phyloP scores from a whole-genome alignment of 2,113 vertebrate species.

The Brienomyrus brachyistius region DNA sequence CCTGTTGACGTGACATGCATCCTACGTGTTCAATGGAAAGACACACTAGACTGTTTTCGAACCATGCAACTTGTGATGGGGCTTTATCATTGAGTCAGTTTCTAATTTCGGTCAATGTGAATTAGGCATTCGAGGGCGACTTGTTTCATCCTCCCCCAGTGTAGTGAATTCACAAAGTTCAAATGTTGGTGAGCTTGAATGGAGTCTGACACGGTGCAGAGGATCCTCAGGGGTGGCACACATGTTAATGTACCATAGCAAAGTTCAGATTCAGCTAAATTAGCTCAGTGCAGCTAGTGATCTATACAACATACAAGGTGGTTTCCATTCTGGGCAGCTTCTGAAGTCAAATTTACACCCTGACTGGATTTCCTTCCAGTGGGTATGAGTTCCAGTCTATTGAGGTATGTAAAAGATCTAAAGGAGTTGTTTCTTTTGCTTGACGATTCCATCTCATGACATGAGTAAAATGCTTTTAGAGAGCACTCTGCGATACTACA shows the following conservation, averaged over 20 bases:
- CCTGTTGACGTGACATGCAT: neutral
- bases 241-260: neutral
- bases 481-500: neutral
- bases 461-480: neutral
- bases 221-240: neutral
- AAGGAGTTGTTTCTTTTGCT: neutral
- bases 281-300: neutral
- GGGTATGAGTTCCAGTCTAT: neutral
- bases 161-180: neutral
- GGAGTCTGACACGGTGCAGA: neutral
- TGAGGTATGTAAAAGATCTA: neutral
- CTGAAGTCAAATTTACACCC: neutral
- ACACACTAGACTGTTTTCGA: neutral
- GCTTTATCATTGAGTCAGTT: neutral
- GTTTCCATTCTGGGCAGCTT: neutral
- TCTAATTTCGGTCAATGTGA: neutral
- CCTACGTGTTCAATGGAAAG: neutral
- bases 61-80: neutral
- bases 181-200: neutral
- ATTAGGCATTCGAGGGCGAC: neutral
- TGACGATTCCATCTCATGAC: neutral
- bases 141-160: neutral
- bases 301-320: neutral
- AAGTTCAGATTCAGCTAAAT: neutral
- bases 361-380: neutral